Evolutionary conservation across 2,888 invertebrate genomes (phyloP).

Genomic region (Microdon myrmicae): DNA sequence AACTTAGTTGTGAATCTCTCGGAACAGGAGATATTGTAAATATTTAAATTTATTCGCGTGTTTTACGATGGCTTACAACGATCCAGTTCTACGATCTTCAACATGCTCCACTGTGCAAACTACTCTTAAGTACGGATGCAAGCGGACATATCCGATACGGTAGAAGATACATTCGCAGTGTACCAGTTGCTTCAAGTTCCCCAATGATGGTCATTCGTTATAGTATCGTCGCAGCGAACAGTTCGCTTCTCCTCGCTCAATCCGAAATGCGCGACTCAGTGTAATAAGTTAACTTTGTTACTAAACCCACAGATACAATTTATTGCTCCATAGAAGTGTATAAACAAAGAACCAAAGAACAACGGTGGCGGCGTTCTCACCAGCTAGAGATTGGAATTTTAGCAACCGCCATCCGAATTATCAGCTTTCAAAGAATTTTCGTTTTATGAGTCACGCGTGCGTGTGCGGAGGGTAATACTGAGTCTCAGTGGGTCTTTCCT

Average conservation of each 20-base stretch:
- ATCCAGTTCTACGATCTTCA: too few relatives aligned
- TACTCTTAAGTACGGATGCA: slow-evolving; percentile 28
- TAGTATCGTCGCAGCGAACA: slow-evolving; percentile 47
- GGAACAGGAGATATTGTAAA: too few relatives aligned
- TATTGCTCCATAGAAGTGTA: slow-evolving; percentile 8
- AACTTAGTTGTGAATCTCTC: too few relatives aligned
- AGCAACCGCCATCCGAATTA: slow-evolving; percentile 35
- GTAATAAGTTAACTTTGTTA: slow-evolving; percentile 8
- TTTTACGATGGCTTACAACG: too few relatives aligned
- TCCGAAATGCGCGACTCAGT: slow-evolving; percentile 4
- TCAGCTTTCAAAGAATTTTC: slow-evolving; percentile 23
- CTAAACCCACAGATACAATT: slow-evolving; percentile 7
- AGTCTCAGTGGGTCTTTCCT: too few relatives aligned
- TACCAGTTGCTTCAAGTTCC: slow-evolving; percentile 38
- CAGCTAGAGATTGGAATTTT: slow-evolving; percentile 30
- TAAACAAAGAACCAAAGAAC: slow-evolving; percentile 31
- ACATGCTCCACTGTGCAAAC: slow-evolving; percentile 25
- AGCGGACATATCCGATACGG: slow-evolving; percentile 43
- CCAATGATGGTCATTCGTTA: slow-evolving; percentile 48
- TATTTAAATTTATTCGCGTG: too few relatives aligned
- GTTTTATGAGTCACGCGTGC: slow-evolving; percentile 26
- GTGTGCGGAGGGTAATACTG: too few relatives aligned
- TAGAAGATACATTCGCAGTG: slow-evolving; percentile 40
- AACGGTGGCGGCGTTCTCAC: slow-evolving; percentile 7
- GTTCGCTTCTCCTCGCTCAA: slow-evolving; percentile 18